Evolutionary conservation across 2,888 invertebrate species (phyloP).

Genomic region (Phragmatobia fuliginosa): DNA sequence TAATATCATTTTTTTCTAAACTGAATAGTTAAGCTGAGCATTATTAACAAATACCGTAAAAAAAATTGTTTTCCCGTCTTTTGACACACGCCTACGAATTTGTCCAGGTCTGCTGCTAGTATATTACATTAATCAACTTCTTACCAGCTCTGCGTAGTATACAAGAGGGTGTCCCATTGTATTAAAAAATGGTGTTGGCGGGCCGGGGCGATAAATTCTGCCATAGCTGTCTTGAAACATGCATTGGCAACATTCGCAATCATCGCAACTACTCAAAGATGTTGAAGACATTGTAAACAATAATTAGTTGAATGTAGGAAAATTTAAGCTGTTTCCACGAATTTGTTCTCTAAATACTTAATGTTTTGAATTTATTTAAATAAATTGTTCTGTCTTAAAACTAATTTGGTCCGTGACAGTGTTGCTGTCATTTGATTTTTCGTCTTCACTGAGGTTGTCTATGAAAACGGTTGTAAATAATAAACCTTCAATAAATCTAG

Average conservation of each 20-base stretch:
- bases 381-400: constrained; percentile 1
- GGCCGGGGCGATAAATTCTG: constrained; percentile 21
- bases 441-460: background rate
- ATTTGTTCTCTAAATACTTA: constrained; percentile 19
- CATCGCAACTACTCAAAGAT: constrained; percentile 60
- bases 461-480: background rate
- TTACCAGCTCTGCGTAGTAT: constrained; percentile 72
- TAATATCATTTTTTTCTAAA: no score
- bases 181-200: constrained; percentile 51
- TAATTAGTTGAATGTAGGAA: constrained; percentile 17
- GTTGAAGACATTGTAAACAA: constrained; percentile 59
- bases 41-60: no score
- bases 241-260: constrained; percentile 42
- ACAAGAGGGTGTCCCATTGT: constrained; percentile 66
- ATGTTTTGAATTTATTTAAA: constrained; percentile 1
- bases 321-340: constrained; percentile 19
- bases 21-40: no score
- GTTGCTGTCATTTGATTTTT: constrained; percentile 1
- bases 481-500: background rate
- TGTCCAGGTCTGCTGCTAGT: no score
- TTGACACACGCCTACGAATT: no score
- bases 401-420: constrained; percentile 12
- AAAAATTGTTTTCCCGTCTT: no score
- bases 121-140: constrained; percentile 46
- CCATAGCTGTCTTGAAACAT: constrained; percentile 28